Evolutionary conservation across 2,113 vertebrate species (phyloP), one percentile per base, ranked within the genome.

Genomic region (Corythornis vintsioides): DNA sequence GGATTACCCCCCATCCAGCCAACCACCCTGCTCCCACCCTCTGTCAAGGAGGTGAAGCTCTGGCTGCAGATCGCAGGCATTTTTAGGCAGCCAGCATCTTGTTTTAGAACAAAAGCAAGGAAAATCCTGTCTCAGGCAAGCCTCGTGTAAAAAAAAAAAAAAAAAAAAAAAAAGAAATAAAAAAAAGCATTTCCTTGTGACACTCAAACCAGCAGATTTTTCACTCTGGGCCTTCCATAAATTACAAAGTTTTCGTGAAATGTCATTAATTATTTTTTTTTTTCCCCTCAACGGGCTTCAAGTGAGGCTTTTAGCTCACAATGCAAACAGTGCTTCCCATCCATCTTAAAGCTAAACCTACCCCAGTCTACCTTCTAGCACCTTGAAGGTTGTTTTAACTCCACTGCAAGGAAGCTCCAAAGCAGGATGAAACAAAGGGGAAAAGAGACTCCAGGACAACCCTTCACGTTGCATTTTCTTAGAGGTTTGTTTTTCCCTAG

Each of bases 21-120:
- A 93, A 94, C 78, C 83, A 96, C 81, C 50, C 83, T 72, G 65
- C 70, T 31, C 6, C 90, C 93, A 94, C 85, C 87, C 64, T 59
- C 83, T 64, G 65, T 73, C 89, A 57, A 82, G 77, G 55, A 93
- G 90, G 93, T 21, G 53, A 86, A 66, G 79, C 88, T 76, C 83
- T 86, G 2, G 2, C 88, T 63, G 78, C 52, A 0, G 28, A 88
- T 80, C 6, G 10, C 90, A 60, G 79, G 74, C 59, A 10, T 79
- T 89, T 77, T 83, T 74, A 91, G 89, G 71, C 95, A 85, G 94
- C 89, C 15, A 65, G 83, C 73, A 63, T 82, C 57, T 92, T 22
- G 4, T 9, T 91, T 93, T 83, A 92, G 92, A 95, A 89, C 92
- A 96, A 95, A 94, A 95, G 93, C 93, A 91, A 93, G 93, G 90